Evolutionary conservation across 2,797 vertebrate genomes (phyloP).

Genomic region (Alfaro cultratus): DNA sequence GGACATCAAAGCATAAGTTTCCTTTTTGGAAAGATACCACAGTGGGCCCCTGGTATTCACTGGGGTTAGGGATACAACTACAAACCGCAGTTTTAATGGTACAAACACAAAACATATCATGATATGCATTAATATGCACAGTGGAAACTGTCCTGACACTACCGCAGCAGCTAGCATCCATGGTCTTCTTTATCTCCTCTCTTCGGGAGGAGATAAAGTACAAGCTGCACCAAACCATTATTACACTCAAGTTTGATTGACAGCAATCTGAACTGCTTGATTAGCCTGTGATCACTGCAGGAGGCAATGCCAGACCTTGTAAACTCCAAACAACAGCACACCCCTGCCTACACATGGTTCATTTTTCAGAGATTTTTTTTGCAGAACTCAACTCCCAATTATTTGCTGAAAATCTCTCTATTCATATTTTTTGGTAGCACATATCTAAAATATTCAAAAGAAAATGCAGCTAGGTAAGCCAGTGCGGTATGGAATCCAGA

Average conservation of each 20-base stretch:
- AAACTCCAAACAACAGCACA: not conserved
- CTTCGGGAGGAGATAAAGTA: too few species aligned
- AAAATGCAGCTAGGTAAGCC: conserved; percentile 43
- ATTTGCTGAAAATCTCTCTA: not conserved
- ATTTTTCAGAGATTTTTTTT: not conserved
- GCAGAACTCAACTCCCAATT: too few species aligned
- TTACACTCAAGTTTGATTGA: too few species aligned
- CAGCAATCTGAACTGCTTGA: too few species aligned
- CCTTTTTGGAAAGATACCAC: too few species aligned
- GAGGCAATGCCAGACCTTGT: too few species aligned
- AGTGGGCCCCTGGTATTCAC: not conserved
- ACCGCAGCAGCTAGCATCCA: not conserved
- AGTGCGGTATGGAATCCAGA: conserved; percentile 46
- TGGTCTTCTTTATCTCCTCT: not conserved
- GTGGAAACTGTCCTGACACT: not conserved
- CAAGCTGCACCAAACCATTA: too few species aligned
- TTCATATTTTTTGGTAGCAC: not conserved
- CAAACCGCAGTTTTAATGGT: not conserved
- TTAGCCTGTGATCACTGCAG: too few species aligned
- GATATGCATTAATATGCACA: not conserved
- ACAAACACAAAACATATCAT: not conserved
- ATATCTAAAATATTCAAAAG: not conserved
- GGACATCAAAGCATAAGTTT: too few species aligned
- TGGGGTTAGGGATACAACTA: not conserved
- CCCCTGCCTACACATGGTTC: not conserved